Base-by-base conservation (phyloP, 2,113 vertebrate genomes). In the Empidonax alnorum region DNA sequence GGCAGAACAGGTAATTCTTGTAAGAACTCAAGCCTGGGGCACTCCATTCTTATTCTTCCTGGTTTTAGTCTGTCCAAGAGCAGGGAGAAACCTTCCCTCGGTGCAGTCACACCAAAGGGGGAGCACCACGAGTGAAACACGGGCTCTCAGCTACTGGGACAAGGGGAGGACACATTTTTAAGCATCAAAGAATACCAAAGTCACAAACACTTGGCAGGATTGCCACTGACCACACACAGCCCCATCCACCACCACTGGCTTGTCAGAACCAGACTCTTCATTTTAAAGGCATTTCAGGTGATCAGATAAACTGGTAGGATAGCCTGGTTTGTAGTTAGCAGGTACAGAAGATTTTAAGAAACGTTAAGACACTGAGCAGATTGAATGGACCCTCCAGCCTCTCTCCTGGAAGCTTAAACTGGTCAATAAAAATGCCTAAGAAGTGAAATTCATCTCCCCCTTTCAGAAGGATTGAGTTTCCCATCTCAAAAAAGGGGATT, bases 1-100 rank as follows among this genome's bases (percentile, higher is more conserved):
- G 52, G 61, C 73, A 94, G 69, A 94, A 94, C 89, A 93, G 86
- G 93, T 94, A 96, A 94, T 91, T 93, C 95, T 82, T 82, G 86
- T 81, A 92, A 59, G n/a, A 90, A 82, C 33, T 63, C 39, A 49
- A 83, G 72, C 93, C 92, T 77, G 44, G 0, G 90, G 94, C 92
- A 77, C 31, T 72, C 7, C 42, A 44, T 94, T 94, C 82, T 88
- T 72, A 63, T 53, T 90, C 65, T 79, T 46, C 37, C 41, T 37
- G 62, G 56, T 42, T 93, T 61, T 19, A 80, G 30, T 22, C 83
- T 63, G 12, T 30, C n/a, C 47, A 68, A 27, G 2, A 30, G 37
- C 11, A 80, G 22, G 9, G 30, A 86, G 21, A 91, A 63, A 42
- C 31, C 25, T 68, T 23, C 61, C 49, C 30, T 28, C 30, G 3